Conservation (phyloP, 2,113 vertebrate species). For the Ophiodon elongatus region DNA sequence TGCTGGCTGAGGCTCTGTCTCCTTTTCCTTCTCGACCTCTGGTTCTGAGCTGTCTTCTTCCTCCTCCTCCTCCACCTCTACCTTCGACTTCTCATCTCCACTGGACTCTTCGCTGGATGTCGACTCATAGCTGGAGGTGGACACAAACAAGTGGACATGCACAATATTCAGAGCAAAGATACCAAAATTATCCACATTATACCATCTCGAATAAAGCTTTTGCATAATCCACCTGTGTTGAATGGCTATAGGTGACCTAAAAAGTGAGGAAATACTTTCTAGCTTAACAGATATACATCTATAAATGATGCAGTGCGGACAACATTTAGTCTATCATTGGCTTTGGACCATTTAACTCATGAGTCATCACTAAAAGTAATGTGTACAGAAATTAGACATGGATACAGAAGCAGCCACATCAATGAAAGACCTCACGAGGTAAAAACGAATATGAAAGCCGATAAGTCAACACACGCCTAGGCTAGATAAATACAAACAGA, state of each 20-base stretch:
- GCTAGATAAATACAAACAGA: slow-evolving; percentile 33
- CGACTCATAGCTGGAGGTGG: slow-evolving; percentile 90
- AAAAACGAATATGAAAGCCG: slow-evolving; percentile 20
- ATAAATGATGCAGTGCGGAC: background rate
- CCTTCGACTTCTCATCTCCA: slow-evolving; percentile 88
- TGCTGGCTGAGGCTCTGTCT: slow-evolving; percentile 72
- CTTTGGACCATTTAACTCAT: background rate
- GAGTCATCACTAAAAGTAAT: slow-evolving; percentile 15
- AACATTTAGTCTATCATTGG: background rate
- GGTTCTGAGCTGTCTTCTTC: slow-evolving; percentile 82
- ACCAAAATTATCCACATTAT: background rate
- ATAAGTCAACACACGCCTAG: slow-evolving; percentile 27
- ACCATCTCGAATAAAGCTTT: background rate
- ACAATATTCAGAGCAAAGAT: background rate
- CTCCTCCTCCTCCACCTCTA: slow-evolving; percentile 77
- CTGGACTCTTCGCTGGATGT: slow-evolving; percentile 98
- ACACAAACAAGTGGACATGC: slow-evolving; percentile 36
- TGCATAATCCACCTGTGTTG: background rate
- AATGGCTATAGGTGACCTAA: background rate
- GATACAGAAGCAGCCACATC: slow-evolving; percentile 32
- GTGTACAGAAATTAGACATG: background rate
- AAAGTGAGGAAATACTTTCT: background rate
- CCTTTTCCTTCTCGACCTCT: slow-evolving; percentile 76
- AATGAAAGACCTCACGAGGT: slow-evolving; percentile 21
- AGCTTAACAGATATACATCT: background rate